A percentile compares a stretch with the other conserved stretches of the same genome.
Evolutionary conservation across 2,113 vertebrate genomes (phyloP).

Genomic region (Oncorhynchus masou): DNA sequence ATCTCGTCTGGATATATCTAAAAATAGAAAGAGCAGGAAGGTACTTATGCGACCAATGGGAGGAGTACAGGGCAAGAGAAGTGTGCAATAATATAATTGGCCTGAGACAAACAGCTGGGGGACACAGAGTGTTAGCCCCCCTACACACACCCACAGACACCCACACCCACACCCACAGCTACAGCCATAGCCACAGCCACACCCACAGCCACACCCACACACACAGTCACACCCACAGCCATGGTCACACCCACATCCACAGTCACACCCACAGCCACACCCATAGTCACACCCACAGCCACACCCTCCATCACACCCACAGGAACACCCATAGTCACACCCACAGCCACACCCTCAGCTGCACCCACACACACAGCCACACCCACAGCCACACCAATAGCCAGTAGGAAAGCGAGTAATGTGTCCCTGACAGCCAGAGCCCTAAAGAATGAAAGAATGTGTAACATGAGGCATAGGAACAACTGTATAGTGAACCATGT

Average conservation of each 20-base stretch:
- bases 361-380: neutral
- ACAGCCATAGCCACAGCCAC: neutral
- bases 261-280: too few relatives aligned
- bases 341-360: too few relatives aligned
- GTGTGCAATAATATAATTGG: conserved; percentile 49
- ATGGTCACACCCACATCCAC: too few relatives aligned
- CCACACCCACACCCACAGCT: conserved; percentile 8
- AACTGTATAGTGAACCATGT: conserved; percentile 56
- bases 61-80: conserved; percentile 33
- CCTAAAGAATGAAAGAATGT: conserved; percentile 69
- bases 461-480: conserved; percentile 70
- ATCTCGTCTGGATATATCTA: conserved; percentile 39
- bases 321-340: too few relatives aligned
- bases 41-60: conserved; percentile 52
- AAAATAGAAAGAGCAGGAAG: conserved; percentile 66
- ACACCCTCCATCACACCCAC: too few relatives aligned
- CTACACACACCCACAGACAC: too few relatives aligned
- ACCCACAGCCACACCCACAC: neutral
- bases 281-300: too few relatives aligned
- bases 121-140: neutral
- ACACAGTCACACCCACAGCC: neutral
- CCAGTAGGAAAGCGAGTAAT: conserved; percentile 39
- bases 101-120: conserved; percentile 67
- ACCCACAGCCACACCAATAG: conserved; percentile 30
- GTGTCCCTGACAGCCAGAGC: conserved; percentile 66